Base-by-base conservation (phyloP, 2,888 invertebrate genomes). In the Diloba caeruleocephala region DNA sequence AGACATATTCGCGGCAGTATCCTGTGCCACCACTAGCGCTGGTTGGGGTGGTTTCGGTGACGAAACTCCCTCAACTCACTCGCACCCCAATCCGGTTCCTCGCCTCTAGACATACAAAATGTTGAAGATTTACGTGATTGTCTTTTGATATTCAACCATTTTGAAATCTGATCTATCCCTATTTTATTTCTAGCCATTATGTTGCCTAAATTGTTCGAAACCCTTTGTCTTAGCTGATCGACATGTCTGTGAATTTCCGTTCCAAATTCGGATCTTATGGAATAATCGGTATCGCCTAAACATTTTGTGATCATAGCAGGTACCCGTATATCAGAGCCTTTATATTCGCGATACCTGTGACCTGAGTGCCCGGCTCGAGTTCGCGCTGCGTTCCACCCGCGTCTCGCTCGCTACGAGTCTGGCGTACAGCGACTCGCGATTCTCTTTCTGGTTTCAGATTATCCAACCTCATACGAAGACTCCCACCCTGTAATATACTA, bases 401-500 rank as follows among this genome's bases (percentile, higher is more conserved):
- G 1, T 9, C 3, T 25, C 6, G 12, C n/a, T 37, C 25, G 6
- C 13, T 17, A 9, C 17, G 28, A 5, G 9, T 10, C 8, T 39
- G 39, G 1, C 9, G 29, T 1, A 5, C 12, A 1, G 21, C 19
- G 10, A 39, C 29, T 10, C 19, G 29, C 9, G 5, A 15, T 19
- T 39, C 39, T 8, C 39, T 28, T 9, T 28, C 17, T 6, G 39
- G 39, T 13, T 42, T 42, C 3, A 63, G 13, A 7, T 32, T 29
- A 32, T 65, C 60, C 33, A 65, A 10, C 4, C 60, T 31, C 36
- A 53, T 53, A 1, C 60, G 50, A 3, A 61, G 34, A 33, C 45
- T n/a, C n/a, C n/a, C n/a, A n/a, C n/a, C 46, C 6, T 41, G 51
- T 31, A 67, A 46, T 12, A 54, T 32, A 0, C 10, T 56, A 2